These are phyloP conservation scores for Phodopus roborovskii DNA, from an alignment of 2,113 vertebrate genomes.

Conservation along the genomic window DNA sequence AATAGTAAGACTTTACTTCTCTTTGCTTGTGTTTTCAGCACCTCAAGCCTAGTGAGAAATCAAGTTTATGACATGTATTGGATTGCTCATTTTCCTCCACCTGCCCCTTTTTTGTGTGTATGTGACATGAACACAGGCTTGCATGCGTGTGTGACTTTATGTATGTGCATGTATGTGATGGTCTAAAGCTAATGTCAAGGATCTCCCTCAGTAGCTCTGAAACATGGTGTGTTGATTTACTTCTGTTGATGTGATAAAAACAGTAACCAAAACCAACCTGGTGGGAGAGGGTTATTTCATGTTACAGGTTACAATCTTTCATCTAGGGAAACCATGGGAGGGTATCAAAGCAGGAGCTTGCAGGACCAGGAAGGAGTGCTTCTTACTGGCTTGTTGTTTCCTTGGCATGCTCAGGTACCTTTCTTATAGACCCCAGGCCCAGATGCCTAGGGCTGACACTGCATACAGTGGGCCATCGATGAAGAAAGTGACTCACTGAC, in stretches of 20 bases:
- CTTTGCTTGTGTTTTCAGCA: neutral
- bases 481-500: neutral
- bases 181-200: no score
- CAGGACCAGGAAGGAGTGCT: neutral
- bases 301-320: neutral
- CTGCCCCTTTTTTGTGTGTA: neutral
- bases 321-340: neutral
- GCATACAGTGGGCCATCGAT: neutral
- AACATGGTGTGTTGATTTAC: neutral
- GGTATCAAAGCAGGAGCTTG: neutral
- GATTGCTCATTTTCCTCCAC: neutral
- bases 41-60: neutral
- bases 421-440: neutral
- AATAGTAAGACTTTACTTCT: neutral
- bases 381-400: neutral
- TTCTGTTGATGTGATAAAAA: neutral
- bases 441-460: neutral
- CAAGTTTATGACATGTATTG: neutral
- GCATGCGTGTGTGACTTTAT: neutral
- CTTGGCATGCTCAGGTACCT: neutral
- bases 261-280: neutral
- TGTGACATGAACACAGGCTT: neutral
- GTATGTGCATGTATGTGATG: no score
- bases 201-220: no score
- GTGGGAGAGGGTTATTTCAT: no score